A percentile compares a stretch with the other conserved stretches of the same genome.
These are phyloP conservation scores for Cantharis nigra DNA, from an alignment of 2,888 invertebrate genomes.

Conservation along the genomic window DNA sequence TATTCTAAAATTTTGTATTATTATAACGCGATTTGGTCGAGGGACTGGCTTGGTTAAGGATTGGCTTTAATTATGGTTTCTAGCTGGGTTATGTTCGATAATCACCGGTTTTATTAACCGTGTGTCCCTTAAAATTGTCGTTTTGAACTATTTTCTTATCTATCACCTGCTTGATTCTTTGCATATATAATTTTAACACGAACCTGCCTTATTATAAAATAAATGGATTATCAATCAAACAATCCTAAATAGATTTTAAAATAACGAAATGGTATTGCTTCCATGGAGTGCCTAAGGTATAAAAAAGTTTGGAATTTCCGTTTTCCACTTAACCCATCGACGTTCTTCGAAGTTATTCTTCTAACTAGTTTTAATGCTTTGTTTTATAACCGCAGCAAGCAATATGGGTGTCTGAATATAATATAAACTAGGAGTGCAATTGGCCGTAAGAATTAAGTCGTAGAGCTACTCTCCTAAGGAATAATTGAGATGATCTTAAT, in stretches of 20 bases:
- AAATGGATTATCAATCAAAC: neutral
- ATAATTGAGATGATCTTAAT: no score
- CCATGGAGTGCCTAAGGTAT: neutral
- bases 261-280: neutral
- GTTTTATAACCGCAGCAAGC: neutral
- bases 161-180: constrained; percentile 24
- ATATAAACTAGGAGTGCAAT: no score
- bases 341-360: neutral
- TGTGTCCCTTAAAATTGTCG: constrained; percentile 16
- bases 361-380: neutral
- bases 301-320: neutral
- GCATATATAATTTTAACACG: constrained; percentile 29
- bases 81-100: constrained; percentile 36
- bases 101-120: constrained; percentile 30
- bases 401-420: no score
- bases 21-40: constrained; percentile 37
- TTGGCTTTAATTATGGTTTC: constrained; percentile 37
- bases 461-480: no score
- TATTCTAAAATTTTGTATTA: constrained; percentile 37
- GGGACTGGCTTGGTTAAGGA: constrained; percentile 30
- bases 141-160: constrained; percentile 30
- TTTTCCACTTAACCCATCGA: neutral
- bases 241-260: neutral
- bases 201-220: constrained; percentile 14
- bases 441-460: no score